Base-by-base conservation (phyloP, 2,888 invertebrate species). In the Smittia sp. region DNA sequence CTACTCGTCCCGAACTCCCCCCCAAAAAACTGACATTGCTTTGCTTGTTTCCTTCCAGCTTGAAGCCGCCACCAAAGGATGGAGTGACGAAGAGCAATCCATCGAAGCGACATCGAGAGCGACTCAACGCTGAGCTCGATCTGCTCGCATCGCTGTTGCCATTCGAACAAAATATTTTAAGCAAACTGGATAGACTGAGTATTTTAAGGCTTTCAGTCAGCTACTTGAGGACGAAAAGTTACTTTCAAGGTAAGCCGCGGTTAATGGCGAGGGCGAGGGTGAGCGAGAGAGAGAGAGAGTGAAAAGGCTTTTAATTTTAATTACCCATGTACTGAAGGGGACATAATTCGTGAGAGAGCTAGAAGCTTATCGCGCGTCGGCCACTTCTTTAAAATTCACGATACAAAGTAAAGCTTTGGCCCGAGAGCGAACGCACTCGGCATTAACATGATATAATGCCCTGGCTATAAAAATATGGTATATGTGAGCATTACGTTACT, bases 141-240 rank as follows among this genome's bases (percentile, higher is more conserved):
- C 96, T 96, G 74, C 85, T 99, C 79, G 98, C 99, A 63, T 92
- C 94, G 77, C 85, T 96, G 78, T 86, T 96, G 78, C 98, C 98
- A 78, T 98, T 96, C 85, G 97, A 98, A 84, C 96, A 97, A 85
- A 96, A 96, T 83, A 97, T 98, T 81, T 90, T 98, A 78, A 95
- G 96, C 83, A 98, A 99, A 85, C 86, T 99, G 81, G 99, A 99
- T 86, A 90, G 99, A 79, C 90, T 99, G 77, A 98, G 97, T 81
- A 98, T 99, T 79, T 88, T 99, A 78, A 88, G 99, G 80, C 89
- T 99, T 76, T 96, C 97, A 74, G 99, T 99, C 84, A 96, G 96
- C 86, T 99, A 98, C 84, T 89, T 99, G 78, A 90, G 98, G 79
- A 98, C 97, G 80, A 99, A 99, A 86, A 96, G 97, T 85, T 99